These are phyloP conservation scores for Periplaneta americana DNA, from an alignment of 1,140 invertebrate species.

Conservation along the genomic window DNA sequence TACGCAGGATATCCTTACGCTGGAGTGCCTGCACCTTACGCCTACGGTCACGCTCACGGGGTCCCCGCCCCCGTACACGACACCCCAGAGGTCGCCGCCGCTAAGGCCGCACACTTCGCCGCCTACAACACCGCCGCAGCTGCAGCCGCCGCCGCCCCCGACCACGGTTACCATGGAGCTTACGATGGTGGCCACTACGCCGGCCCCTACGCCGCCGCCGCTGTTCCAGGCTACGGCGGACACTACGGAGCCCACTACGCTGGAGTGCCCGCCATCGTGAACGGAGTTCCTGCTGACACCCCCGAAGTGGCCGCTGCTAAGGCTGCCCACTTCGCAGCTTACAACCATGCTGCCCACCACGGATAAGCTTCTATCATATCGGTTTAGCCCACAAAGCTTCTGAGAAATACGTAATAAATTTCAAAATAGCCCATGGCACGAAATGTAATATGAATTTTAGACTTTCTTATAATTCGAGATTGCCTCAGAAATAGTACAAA, in stretches of 20 bases:
- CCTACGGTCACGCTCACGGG: neutral
- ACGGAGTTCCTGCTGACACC: slow-evolving; percentile 26
- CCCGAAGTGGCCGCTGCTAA: slow-evolving; percentile 30
- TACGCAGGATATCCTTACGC: neutral
- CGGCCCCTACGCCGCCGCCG: neutral
- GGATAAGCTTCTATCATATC: too few species aligned
- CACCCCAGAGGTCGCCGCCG: slow-evolving; percentile 46
- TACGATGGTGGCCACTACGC: neutral
- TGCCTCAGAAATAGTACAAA: too few species aligned
- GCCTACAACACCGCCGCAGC: neutral
- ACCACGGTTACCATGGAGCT: neutral
- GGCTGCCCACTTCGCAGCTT: slow-evolving; percentile 26
- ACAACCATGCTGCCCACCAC: slow-evolving; percentile 12
- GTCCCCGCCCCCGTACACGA: slow-evolving; percentile 30
- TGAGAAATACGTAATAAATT: too few species aligned
- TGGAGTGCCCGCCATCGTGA: slow-evolving; percentile 17
- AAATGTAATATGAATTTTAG: too few species aligned
- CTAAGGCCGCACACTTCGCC: neutral
- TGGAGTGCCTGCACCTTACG: neutral
- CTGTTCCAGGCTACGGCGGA: neutral
- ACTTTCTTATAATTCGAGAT: too few species aligned
- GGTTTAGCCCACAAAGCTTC: too few species aligned
- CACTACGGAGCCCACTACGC: neutral
- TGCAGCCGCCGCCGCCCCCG: neutral
- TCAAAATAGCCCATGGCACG: too few species aligned